Base-by-base conservation (phyloP, 92 coral and sea anemone genomes). In the Scolanthus callimorphus region DNA sequence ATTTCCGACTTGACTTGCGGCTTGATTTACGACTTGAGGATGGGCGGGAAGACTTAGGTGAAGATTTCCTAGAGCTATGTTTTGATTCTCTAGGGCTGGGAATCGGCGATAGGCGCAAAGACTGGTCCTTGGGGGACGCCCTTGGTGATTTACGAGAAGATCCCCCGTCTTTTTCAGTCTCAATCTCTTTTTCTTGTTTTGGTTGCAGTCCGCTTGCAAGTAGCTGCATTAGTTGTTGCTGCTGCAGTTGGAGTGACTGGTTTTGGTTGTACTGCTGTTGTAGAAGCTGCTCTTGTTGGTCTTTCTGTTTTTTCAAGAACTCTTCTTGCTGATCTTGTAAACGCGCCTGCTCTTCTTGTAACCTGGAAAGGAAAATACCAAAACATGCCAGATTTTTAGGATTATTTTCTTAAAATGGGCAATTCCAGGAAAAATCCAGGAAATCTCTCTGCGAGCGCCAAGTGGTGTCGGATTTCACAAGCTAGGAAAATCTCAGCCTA, bases 271-370 rank as follows among this genome's bases (percentile, higher is more conserved):
- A 76, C 52, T 89, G 94, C 44, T 91, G 97, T 78, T 74, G 78
- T 29, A 94, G 77, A 11, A 94, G 55, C 29, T 88, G 96, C 30
- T 94, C 99, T 55, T 89, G 95, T 34, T 89, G 95, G 21, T 84
- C 90, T 51, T 71, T 80, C 45, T 94, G 99, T 34, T 86, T 86
- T 34, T 63, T 74, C 12, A 94, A 60, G 25, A 94, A 70, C 26
- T 89, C 95, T 25, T 88, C 90, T 78, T 94, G 99, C 27, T 94
- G 91, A 34, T 84, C 75, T 28, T 94, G 95, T 20, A 94, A 70
- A 21, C 86, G 79, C 51, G 67, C 77, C 73, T 85, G 96, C 29
- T 90, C 94, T 28, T 94, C 99, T 59, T 88, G 96, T 39, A 94
- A 68, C 43, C 67, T 78, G 52, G 19, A 1, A 41, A 27, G 3